Conservation (phyloP, 2,113 vertebrate species). For the Sprattus sprattus region DNA sequence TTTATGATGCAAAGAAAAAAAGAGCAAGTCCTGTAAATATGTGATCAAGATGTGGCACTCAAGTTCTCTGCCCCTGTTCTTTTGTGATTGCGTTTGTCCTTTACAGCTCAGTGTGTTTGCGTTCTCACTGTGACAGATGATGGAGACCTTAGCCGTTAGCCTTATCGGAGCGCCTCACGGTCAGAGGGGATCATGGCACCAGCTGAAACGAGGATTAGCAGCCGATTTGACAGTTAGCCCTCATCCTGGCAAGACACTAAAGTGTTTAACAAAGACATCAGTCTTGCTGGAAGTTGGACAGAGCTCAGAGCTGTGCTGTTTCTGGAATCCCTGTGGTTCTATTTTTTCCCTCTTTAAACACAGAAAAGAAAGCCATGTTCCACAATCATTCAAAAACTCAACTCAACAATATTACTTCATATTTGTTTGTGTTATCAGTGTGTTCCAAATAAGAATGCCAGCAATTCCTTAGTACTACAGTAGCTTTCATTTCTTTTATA, state of each 20-base stretch:
- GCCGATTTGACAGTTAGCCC: slow-evolving; percentile 31
- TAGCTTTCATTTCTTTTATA: too few species aligned
- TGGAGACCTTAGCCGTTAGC: slow-evolving; percentile 1
- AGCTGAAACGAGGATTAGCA: slow-evolving; percentile 29
- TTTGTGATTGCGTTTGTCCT: neutral
- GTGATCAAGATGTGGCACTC: neutral
- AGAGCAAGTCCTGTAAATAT: neutral
- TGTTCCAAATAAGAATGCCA: too few species aligned
- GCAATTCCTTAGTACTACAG: too few species aligned
- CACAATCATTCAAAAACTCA: neutral
- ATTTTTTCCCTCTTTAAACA: neutral
- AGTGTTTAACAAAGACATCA: slow-evolving; percentile 29
- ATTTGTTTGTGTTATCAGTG: too few species aligned
- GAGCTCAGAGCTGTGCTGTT: neutral
- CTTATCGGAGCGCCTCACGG: slow-evolving; percentile 35
- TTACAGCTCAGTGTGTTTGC: neutral
- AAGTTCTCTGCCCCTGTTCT: neutral
- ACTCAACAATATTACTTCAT: neutral
- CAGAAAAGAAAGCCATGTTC: neutral
- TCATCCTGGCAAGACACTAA: slow-evolving; percentile 21
- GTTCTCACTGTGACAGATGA: slow-evolving; percentile 9
- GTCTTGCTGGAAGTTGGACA: neutral
- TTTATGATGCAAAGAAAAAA: neutral
- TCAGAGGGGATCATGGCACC: slow-evolving; percentile 31
- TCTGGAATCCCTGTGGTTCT: neutral